A percentile compares a stretch with the other conserved stretches of the same genome.
Evolutionary conservation across 2,888 invertebrate species (phyloP).

Genomic region (Hirtodrosophila confusa): DNA sequence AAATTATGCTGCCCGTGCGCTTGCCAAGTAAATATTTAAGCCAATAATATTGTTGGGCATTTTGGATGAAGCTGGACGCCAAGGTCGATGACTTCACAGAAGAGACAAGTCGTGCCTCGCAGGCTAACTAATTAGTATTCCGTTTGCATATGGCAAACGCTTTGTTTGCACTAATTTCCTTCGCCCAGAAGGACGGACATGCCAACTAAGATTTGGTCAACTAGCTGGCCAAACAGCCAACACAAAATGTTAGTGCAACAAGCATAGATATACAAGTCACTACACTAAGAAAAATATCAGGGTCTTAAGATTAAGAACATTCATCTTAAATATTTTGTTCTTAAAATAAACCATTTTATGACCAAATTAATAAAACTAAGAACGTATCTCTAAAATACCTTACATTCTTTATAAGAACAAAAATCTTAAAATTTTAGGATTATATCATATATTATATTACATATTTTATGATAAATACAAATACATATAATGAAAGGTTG

Average conservation of each 20-base stretch:
- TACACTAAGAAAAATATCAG: too few relatives aligned
- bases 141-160: slow-evolving; percentile 68
- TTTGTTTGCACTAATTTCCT: slow-evolving; percentile 73
- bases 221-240: slow-evolving; percentile 12
- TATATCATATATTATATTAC: too few relatives aligned
- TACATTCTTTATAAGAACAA: too few relatives aligned
- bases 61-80: slow-evolving; percentile 23
- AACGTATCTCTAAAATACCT: too few relatives aligned
- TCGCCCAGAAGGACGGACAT: slow-evolving; percentile 15
- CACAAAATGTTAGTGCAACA: slow-evolving; percentile 35
- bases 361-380: too few relatives aligned
- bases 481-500: too few relatives aligned
- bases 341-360: too few relatives aligned
- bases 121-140: slow-evolving; percentile 63
- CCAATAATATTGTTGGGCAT: slow-evolving; percentile 54
- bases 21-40: slow-evolving; percentile 61
- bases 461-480: too few relatives aligned
- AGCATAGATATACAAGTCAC: too few relatives aligned
- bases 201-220: slow-evolving; percentile 40
- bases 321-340: too few relatives aligned
- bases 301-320: too few relatives aligned
- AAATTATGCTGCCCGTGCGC: slow-evolving; percentile 42
- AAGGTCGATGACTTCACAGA: slow-evolving; percentile 36
- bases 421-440: too few relatives aligned
- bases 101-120: slow-evolving; percentile 16